Percentiles rank a stretch among this genome's conserved stretches.
Conservation (phyloP, 2,113 vertebrate species). For the Salminus brasiliensis region DNA sequence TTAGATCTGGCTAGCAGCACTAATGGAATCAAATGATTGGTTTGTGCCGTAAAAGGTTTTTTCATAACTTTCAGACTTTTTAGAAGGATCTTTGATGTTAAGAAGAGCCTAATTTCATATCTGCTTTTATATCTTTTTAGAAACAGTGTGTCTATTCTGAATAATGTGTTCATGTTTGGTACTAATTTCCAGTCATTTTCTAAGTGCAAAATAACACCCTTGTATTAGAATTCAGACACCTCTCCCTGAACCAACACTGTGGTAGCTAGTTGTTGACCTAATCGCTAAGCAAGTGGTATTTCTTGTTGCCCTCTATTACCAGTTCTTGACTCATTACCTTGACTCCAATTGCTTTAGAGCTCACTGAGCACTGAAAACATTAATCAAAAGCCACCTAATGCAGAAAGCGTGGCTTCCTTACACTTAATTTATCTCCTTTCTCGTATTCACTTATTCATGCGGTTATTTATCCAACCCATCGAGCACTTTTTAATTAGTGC, state of each 20-base stretch:
- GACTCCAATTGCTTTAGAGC: not conserved
- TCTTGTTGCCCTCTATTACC: not conserved
- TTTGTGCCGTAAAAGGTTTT: too few species aligned
- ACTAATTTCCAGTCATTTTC: too few species aligned
- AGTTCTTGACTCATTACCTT: not conserved
- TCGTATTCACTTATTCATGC: not conserved
- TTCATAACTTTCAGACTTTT: too few species aligned
- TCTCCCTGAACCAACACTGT: not conserved
- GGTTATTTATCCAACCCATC: conserved; percentile 18
- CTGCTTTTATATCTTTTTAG: too few species aligned
- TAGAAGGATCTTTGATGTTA: too few species aligned
- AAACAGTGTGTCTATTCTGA: too few species aligned
- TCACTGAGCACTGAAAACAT: not conserved
- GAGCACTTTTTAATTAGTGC: conserved; percentile 52
- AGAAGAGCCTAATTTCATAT: too few species aligned
- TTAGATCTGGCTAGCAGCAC: too few species aligned
- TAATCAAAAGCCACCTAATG: conserved; percentile 1
- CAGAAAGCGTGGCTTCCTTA: not conserved
- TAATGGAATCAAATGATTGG: too few species aligned
- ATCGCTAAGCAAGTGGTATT: not conserved
- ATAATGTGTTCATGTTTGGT: too few species aligned
- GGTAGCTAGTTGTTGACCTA: not conserved
- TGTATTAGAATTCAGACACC: not conserved
- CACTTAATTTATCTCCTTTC: not conserved
- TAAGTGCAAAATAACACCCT: not conserved